Conservation (phyloP, 2,113 vertebrate genomes). For the Clarias magur region DNA sequence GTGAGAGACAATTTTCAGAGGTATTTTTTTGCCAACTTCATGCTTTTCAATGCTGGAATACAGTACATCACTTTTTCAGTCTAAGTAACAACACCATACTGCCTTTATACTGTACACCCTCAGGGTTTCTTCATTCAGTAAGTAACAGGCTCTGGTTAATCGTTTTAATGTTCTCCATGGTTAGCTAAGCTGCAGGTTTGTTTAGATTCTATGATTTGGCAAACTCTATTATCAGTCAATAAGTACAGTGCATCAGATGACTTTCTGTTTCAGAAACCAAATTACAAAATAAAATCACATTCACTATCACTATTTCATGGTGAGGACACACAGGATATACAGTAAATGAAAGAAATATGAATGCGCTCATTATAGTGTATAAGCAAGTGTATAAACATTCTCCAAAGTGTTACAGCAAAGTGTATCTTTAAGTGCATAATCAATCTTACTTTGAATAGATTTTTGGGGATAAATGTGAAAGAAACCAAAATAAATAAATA, state of each 20-base stretch:
- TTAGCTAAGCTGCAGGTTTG: neutral
- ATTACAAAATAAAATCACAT: neutral
- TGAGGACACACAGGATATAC: neutral
- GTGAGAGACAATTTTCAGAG: neutral
- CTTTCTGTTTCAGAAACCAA: neutral
- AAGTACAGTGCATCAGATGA: neutral
- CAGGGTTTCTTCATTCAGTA: neutral
- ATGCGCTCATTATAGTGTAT: neutral
- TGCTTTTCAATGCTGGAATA: neutral
- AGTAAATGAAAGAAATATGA: neutral
- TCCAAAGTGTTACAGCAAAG: neutral
- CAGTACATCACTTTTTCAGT: neutral
- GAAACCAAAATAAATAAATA: neutral
- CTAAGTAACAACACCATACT: neutral
- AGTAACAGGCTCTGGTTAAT: neutral
- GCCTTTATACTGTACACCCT: neutral
- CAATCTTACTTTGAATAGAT: conserved; percentile 15
- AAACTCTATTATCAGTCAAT: neutral
- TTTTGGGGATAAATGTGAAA: neutral
- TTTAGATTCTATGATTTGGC: neutral
- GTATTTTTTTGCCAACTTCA: neutral
- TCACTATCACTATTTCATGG: neutral
- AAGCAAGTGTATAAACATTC: neutral
- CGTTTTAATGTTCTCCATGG: neutral
- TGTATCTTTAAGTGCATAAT: conserved; percentile 12